A percentile compares a stretch with the other conserved stretches of the same genome.
phyloP scores from a whole-genome alignment of 2,113 vertebrate genomes.

The Oreocharis arfaki region DNA sequence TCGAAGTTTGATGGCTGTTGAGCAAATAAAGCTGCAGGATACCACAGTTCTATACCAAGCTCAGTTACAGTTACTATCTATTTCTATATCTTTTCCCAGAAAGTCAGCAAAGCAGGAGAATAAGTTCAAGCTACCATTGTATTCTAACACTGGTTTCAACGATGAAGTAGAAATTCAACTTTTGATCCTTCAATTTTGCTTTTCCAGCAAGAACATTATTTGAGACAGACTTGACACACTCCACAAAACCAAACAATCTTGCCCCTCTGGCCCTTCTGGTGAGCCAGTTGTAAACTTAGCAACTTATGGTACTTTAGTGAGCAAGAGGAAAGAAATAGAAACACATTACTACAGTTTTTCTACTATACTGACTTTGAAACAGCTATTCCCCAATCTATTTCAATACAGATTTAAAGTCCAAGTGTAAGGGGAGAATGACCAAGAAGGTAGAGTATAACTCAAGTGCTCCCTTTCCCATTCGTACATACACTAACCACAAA shows the following conservation, averaged over 20 bases:
- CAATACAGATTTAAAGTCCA: conserved; percentile 19
- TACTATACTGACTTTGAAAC: conserved; percentile 37
- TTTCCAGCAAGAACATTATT: neutral
- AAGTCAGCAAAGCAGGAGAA: conserved; percentile 39
- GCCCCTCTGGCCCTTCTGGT: neutral
- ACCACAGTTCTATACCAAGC: conserved; percentile 63
- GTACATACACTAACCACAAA: neutral
- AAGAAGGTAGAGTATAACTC: conserved; percentile 6
- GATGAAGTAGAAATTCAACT: conserved; percentile 47
- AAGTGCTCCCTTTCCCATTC: neutral
- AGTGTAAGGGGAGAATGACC: conserved; percentile 16
- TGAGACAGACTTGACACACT: neutral
- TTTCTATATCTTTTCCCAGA: conserved; percentile 34
- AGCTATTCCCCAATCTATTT: conserved; percentile 15
- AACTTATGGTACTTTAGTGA: neutral
- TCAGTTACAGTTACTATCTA: conserved; percentile 62
- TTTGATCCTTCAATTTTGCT: conserved; percentile 38
- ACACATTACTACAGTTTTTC: neutral
- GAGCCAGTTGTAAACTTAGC: neutral
- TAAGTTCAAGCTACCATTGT: conserved; percentile 41
- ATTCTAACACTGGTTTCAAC: conserved; percentile 43
- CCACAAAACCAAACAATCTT: conserved; percentile 22
- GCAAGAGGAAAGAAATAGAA: conserved; percentile 7
- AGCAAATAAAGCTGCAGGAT: conserved; percentile 63
- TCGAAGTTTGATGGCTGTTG: conserved; percentile 47